These are phyloP conservation scores for Morone saxatilis DNA, from an alignment of 2,113 vertebrate species.

Conservation along the genomic window DNA sequence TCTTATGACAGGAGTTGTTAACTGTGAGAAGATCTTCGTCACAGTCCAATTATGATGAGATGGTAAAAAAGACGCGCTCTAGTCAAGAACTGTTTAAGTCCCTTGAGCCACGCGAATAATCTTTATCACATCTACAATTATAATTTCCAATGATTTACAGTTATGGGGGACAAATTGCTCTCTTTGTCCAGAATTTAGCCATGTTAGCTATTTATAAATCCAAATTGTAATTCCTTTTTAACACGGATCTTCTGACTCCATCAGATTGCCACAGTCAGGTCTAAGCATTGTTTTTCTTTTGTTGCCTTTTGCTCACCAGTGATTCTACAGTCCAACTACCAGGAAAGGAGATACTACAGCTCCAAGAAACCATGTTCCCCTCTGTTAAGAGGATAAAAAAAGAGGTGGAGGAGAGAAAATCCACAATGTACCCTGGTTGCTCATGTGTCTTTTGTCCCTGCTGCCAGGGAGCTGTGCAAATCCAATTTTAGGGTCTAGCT, in stretches of 20 bases:
- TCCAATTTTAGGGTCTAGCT: neutral
- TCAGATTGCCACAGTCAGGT: neutral
- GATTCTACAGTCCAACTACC: neutral
- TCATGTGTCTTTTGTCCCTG: neutral
- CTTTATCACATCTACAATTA: neutral
- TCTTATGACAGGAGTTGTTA: neutral
- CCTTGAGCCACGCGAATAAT: neutral
- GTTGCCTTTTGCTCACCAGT: neutral
- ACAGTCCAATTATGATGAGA: neutral
- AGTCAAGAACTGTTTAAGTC: neutral
- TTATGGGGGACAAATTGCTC: neutral
- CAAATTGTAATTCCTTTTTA: neutral
- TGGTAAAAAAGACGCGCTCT: neutral
- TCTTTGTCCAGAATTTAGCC: neutral
- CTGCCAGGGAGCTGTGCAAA: neutral
- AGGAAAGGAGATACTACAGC: neutral
- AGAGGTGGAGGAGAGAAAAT: conserved; percentile 2
- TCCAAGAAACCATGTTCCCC: neutral
- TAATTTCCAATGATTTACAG: neutral
- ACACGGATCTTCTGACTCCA: neutral
- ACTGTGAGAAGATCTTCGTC: neutral
- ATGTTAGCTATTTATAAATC: neutral
- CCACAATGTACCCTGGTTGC: neutral
- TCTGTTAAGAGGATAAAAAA: neutral
- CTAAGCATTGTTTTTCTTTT: neutral